A percentile compares a stretch with the other conserved stretches of the same genome.
phyloP scores from a whole-genome alignment of 2,113 vertebrate species.

The Dipodomys ordii region DNA sequence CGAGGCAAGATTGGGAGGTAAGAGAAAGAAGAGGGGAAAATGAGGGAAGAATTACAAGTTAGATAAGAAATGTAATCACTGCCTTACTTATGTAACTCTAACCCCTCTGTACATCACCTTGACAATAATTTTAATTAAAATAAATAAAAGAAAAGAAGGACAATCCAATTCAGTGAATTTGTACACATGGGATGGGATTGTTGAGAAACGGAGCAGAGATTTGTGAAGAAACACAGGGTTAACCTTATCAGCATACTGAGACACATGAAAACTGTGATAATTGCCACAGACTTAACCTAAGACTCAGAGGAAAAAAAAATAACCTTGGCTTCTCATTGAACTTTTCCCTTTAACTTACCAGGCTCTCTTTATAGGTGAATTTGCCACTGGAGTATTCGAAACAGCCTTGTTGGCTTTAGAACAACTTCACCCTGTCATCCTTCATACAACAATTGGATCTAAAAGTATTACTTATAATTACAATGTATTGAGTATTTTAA shows the following conservation, averaged over 20 bases:
- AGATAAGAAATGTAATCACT: no score
- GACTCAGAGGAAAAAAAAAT: background rate
- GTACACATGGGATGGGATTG: background rate
- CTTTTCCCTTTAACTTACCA: background rate
- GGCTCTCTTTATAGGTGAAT: background rate
- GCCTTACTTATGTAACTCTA: no score
- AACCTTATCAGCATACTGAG: background rate
- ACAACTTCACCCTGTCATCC: no score
- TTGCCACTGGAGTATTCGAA: background rate
- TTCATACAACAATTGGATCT: no score
- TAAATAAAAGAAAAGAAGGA: background rate
- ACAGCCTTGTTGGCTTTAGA: no score
- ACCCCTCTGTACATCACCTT: no score
- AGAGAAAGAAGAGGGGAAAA: no score
- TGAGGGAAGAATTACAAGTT: no score
- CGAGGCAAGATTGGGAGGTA: no score
- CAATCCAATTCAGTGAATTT: background rate
- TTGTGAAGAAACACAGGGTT: background rate
- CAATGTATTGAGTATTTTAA: no score
- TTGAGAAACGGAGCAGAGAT: background rate
- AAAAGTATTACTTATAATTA: no score
- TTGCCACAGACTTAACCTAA: background rate
- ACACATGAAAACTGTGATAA: background rate
- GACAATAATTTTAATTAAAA: no score
- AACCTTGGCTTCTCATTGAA: background rate